These are phyloP conservation scores for Cyrtodaria siliqua DNA, from an alignment of 2,888 invertebrate species.

Conservation along the genomic window DNA sequence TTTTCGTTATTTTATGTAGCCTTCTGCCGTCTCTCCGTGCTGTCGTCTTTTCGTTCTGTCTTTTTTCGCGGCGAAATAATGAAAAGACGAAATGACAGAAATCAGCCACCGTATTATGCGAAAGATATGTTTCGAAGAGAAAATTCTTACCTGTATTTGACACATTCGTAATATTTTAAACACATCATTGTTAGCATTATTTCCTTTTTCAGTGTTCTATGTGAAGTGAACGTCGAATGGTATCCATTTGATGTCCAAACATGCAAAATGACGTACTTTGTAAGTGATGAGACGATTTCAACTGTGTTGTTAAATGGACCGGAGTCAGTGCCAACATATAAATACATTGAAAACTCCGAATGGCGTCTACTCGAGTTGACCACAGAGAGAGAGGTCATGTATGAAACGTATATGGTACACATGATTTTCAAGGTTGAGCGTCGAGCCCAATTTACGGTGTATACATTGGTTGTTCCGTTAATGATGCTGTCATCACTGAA, in stretches of 20 bases:
- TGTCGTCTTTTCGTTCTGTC: no score
- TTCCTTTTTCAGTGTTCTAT: constrained; percentile 26
- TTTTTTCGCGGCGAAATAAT: no score
- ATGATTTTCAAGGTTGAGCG: constrained; percentile 16
- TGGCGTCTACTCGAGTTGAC: constrained; percentile 18
- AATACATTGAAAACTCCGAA: constrained; percentile 28
- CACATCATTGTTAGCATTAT: no score
- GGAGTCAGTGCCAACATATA: neutral
- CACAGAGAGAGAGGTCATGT: neutral
- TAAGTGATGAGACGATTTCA: constrained; percentile 9
- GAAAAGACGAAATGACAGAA: no score
- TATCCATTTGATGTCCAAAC: constrained; percentile 36
- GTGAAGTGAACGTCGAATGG: constrained; percentile 24
- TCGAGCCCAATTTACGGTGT: constrained; percentile 15
- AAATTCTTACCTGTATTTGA: no score
- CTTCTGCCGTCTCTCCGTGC: no score
- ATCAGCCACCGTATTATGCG: no score
- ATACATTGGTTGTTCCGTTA: constrained; percentile 22
- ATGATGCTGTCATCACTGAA: constrained; percentile 30
- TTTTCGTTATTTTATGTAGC: no score
- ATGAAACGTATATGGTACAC: constrained; percentile 3
- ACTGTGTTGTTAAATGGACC: constrained; percentile 5
- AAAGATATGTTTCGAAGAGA: no score
- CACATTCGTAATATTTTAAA: no score
- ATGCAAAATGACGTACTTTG: constrained; percentile 22